phyloP scores from a whole-genome alignment of 2,113 vertebrate genomes.

The Myrmophylax atrothorax region DNA sequence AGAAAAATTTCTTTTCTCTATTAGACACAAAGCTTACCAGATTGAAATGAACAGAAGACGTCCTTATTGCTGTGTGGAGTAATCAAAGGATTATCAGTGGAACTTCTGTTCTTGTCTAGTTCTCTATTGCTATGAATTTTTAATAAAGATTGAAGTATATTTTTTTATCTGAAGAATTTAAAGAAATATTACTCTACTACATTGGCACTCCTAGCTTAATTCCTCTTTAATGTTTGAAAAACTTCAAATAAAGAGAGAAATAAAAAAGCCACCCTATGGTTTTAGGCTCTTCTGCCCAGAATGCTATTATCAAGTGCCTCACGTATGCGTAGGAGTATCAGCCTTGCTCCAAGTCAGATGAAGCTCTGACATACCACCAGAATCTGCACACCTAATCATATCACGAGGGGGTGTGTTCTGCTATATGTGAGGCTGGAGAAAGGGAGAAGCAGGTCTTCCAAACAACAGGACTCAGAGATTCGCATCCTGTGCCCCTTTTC shows the following conservation, averaged over 20 bases:
- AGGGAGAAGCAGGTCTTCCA: neutral
- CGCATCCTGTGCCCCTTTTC: neutral
- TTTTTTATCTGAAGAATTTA: neutral
- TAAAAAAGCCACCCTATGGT: fast-evolving
- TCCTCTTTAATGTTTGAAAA: neutral
- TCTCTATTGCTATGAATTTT: neutral
- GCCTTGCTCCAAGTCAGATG: neutral
- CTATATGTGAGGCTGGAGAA: neutral
- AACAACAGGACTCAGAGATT: neutral
- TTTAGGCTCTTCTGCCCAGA: neutral
- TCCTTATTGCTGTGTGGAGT: neutral
- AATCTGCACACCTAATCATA: neutral
- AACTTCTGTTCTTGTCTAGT: neutral
- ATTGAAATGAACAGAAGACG: neutral
- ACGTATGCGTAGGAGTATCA: neutral
- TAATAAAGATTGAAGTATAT: neutral
- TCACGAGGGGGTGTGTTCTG: fast-evolving
- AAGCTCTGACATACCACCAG: neutral
- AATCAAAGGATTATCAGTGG: neutral
- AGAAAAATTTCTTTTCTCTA: neutral
- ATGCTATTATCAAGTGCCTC: neutral
- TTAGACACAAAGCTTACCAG: neutral
- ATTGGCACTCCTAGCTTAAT: neutral
- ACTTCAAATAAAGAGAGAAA: neutral
- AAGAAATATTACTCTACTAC: neutral